A percentile compares a stretch with the other conserved stretches of the same genome.
These are phyloP conservation scores for Brachionus manjavacas DNA, from an alignment of 1,140 invertebrate species.

Conservation along the genomic window DNA sequence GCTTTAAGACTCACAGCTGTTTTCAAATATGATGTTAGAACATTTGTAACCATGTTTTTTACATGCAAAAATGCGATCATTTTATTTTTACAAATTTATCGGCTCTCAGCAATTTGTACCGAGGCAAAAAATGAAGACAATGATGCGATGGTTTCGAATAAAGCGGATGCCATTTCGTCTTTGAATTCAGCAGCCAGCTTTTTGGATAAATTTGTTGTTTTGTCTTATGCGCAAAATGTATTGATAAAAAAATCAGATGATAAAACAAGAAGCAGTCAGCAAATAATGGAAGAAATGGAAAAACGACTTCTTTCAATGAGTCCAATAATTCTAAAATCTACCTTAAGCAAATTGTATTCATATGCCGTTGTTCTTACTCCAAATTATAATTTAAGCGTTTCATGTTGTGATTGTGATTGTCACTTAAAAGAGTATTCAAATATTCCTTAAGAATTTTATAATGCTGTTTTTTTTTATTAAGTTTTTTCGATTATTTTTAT, in stretches of 20 bases:
- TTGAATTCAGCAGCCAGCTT: not conserved
- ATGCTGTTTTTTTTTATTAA: not conserved
- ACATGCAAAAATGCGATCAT: slow-evolving; percentile 79
- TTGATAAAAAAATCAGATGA: slow-evolving; percentile 21
- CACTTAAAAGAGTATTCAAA: slow-evolving; percentile 22
- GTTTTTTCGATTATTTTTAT: no score
- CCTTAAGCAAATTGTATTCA: slow-evolving; percentile 21
- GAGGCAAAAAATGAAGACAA: not conserved
- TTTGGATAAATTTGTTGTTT: slow-evolving; percentile 30
- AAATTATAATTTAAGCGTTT: slow-evolving; percentile 22
- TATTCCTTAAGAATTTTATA: not conserved
- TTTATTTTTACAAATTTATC: slow-evolving; percentile 73
- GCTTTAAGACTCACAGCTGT: slow-evolving; percentile 75
- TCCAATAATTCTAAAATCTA: slow-evolving; percentile 13
- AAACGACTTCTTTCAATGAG: slow-evolving; percentile 2
- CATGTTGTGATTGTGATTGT: slow-evolving; percentile 38
- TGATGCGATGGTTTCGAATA: slow-evolving; percentile 12
- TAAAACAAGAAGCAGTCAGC: slow-evolving; percentile 9
- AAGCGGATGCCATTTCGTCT: slow-evolving; percentile 34
- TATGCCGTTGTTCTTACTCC: slow-evolving; percentile 38
- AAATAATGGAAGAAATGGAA: slow-evolving; percentile 24
- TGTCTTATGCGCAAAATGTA: slow-evolving; percentile 38
- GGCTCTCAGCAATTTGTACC: slow-evolving; percentile 63
- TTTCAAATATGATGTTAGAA: slow-evolving; percentile 73
- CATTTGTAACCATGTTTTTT: slow-evolving; percentile 84